Evolutionary conservation across 2,113 vertebrate genomes (phyloP), one percentile per base, ranked within the genome.

Genomic region (Podiceps cristatus): DNA sequence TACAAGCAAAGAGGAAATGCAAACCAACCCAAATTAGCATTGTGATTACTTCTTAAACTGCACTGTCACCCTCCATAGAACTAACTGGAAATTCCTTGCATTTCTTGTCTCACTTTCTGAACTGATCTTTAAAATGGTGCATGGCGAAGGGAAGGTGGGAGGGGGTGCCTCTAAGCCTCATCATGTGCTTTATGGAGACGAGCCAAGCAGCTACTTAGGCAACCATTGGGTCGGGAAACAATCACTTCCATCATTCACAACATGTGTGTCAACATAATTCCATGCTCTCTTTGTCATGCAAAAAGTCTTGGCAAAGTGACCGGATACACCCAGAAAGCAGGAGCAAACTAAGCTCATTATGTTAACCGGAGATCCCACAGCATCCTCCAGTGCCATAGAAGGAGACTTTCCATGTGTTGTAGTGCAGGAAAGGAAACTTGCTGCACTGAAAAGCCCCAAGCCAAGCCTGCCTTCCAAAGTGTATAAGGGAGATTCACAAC

Each of bases 191-290:
- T 82, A 69, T 96, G 94, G 95, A 96, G 23, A 55, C 62, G 59
- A 95, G 96, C 96, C 97, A 97, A 96, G 78, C 78, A 96, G 93
- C 96, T 97, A 97, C 96, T 97, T 92, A 97, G 97, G 95, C 95
- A 97, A 97, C 97, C 96, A 93, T 93, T 97, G 96, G 95, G 87
- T 97, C 49, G n/a, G 71, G 95, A 96, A 97, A 97, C 95, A 97
- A 97, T 97, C 35, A 0, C 67, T 94, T 96, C 97, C 97, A 97
- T 97, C 96, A 95, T 96, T 97, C 95, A 91, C 97, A 97, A 97
- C 97, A 97, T 87, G 94, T 97, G 96, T 97, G 97, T 97, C 97
- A 97, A 97, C 97, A 97, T 96, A 97, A 97, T 97, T 97, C 97
- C 96, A 96, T 97, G 97, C 97, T 96, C 78, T 94, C 97, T 96